These are phyloP conservation scores for Astatoreochromis straeleni DNA, from an alignment of 2,113 vertebrate species.

Conservation along the genomic window DNA sequence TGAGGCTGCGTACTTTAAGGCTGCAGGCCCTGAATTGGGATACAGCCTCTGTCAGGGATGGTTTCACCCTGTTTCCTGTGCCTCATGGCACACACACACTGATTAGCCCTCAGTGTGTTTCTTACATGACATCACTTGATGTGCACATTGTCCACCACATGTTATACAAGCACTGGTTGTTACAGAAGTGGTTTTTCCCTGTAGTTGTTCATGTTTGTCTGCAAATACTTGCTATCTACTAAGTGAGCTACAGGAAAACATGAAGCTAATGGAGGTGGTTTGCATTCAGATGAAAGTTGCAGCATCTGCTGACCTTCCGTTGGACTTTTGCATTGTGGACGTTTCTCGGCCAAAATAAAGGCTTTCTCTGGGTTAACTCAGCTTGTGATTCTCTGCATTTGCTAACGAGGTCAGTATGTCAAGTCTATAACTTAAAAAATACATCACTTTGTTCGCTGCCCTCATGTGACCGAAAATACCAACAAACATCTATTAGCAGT, in stretches of 20 bases:
- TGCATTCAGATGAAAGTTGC: neutral
- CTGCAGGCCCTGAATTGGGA: too few relatives aligned
- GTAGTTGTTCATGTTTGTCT: neutral
- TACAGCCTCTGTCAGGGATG: too few relatives aligned
- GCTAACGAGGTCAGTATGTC: neutral
- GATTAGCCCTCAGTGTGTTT: neutral
- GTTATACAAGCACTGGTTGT: neutral
- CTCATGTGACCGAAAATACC: neutral
- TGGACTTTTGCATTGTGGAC: neutral
- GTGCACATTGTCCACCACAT: neutral
- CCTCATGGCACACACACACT: neutral
- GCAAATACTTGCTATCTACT: neutral
- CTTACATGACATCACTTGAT: neutral
- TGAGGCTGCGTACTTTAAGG: too few relatives aligned
- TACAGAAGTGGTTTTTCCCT: neutral
- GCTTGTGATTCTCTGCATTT: neutral
- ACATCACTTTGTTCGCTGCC: neutral
- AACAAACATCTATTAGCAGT: neutral
- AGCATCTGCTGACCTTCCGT: neutral
- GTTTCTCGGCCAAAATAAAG: neutral
- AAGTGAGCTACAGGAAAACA: neutral
- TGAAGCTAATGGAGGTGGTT: neutral
- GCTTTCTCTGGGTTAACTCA: neutral
- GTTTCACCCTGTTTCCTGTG: neutral
- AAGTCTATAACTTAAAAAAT: neutral